These are phyloP conservation scores for Acromyrmex charruanus DNA, from an alignment of 1,140 invertebrate species.

Conservation along the genomic window DNA sequence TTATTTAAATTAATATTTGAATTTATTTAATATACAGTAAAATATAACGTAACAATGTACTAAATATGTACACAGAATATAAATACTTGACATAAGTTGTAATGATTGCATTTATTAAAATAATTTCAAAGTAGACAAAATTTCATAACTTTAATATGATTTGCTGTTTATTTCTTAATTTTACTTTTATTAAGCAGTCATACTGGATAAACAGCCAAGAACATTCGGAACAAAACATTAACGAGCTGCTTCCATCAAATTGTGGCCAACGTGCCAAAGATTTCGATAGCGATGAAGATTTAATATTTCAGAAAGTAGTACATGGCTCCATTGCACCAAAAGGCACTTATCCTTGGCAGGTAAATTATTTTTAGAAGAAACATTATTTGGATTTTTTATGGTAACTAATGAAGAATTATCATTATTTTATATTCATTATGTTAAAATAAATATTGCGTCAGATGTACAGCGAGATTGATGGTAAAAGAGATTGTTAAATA, in stretches of 20 bases:
- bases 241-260: conserved; percentile 83
- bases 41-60: too few relatives aligned
- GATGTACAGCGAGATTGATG: background rate
- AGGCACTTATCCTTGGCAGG: conserved; percentile 94
- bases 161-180: conserved; percentile 61
- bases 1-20: background rate
- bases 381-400: background rate
- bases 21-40: too few relatives aligned
- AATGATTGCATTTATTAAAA: background rate
- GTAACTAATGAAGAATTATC: background rate
- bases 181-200: conserved; percentile 68
- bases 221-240: conserved; percentile 77
- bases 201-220: conserved; percentile 39
- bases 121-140: conserved; percentile 8
- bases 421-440: background rate
- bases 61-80: too few relatives aligned
- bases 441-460: conserved; percentile 17
- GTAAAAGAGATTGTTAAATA: background rate
- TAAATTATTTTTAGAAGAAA: conserved; percentile 71
- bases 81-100: background rate
- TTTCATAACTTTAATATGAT: background rate
- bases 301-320: conserved; percentile 87
- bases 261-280: conserved; percentile 87
- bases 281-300: conserved; percentile 82
- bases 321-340: conserved; percentile 87